phyloP scores from a whole-genome alignment of 2,888 invertebrate genomes.

The Villa cingulata region DNA sequence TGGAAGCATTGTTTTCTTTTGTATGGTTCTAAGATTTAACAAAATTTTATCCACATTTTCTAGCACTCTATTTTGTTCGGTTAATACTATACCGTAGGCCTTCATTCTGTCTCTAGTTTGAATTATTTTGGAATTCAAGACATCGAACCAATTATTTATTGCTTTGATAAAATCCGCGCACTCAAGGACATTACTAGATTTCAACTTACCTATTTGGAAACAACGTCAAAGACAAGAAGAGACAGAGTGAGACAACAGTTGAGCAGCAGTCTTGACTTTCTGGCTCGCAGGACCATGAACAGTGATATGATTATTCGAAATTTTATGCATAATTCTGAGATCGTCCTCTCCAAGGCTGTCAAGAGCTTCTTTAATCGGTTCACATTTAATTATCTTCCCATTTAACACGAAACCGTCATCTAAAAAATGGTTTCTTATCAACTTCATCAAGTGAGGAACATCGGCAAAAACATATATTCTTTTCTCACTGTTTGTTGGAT shows the following conservation, averaged over 20 bases:
- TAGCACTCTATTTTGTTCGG: neutral
- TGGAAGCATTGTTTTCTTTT: neutral
- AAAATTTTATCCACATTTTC: neutral
- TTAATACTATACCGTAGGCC: neutral
- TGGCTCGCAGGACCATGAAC: neutral
- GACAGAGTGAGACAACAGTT: slow-evolving; percentile 18
- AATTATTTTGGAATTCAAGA: neutral
- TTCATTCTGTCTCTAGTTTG: neutral
- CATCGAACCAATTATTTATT: slow-evolving; percentile 18
- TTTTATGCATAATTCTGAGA: neutral
- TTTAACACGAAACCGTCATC: slow-evolving; percentile 11
- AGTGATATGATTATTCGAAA: neutral
- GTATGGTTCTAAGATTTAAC: neutral
- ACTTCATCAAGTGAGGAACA: slow-evolving; percentile 12
- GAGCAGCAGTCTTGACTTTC: slow-evolving; percentile 12
- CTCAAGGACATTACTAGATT: slow-evolving; percentile 12
- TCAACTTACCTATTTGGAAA: slow-evolving; percentile 10
- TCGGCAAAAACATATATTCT: slow-evolving; percentile 9
- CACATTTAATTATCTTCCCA: slow-evolving; percentile 3
- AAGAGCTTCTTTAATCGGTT: slow-evolving; percentile 1
- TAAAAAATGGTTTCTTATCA: slow-evolving; percentile 15
- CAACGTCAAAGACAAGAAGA: slow-evolving; percentile 13
- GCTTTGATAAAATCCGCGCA: slow-evolving; percentile 15
- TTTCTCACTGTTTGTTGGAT: slow-evolving; percentile 6
- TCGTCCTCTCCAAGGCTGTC: neutral